Evolutionary conservation across 2,888 invertebrate genomes (phyloP).

Genomic region (Tipula confusa): DNA sequence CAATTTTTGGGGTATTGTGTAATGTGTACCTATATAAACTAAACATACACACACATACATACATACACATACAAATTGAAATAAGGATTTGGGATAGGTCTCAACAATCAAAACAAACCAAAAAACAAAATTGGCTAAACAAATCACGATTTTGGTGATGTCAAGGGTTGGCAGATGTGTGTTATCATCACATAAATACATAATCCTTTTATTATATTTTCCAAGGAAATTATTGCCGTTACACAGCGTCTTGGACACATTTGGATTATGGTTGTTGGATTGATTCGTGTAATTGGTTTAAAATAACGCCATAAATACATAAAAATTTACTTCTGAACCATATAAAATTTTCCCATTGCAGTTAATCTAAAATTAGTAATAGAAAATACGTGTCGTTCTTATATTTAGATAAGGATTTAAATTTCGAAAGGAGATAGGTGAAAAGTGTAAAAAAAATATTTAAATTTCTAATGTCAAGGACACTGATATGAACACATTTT

Average conservation of each 20-base stretch:
- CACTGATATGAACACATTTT: no score
- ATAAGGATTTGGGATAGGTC: background rate
- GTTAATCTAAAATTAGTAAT: no score
- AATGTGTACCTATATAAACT: no score
- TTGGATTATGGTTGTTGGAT: background rate
- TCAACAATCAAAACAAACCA: no score
- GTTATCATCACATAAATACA: background rate
- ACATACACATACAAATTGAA: background rate
- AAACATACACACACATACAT: background rate
- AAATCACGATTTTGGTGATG: background rate
- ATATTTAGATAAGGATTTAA: no score
- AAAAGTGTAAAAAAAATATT: no score
- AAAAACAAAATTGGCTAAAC: background rate
- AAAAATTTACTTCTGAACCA: no score
- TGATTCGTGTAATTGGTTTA: background rate
- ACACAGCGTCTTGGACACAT: background rate
- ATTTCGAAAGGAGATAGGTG: no score
- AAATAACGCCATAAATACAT: no score
- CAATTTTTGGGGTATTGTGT: background rate
- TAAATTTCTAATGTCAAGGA: no score
- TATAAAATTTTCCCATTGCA: no score
- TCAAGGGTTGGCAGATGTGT: slow-evolving; percentile 20
- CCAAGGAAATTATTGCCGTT: background rate
- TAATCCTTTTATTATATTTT: background rate
- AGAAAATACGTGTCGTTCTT: no score